A percentile compares a stretch with the other conserved stretches of the same genome.
Conservation (phyloP, 2,888 invertebrate species). For the Papilio elwesi region DNA sequence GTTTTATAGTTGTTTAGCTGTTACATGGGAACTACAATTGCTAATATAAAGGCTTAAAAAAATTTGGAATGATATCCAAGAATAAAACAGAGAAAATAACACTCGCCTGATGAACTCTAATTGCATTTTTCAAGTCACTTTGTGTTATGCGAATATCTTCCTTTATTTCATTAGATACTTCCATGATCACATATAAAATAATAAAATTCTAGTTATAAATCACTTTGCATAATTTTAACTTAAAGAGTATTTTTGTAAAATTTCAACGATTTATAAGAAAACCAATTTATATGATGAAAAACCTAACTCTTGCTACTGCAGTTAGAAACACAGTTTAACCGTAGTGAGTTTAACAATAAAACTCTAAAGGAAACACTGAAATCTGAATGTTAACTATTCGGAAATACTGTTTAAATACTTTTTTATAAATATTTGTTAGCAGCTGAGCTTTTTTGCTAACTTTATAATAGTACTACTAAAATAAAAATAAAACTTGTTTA, state of each 20-base stretch:
- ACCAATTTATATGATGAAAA: conserved; percentile 26
- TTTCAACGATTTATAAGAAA: conserved; percentile 16
- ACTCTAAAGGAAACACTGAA: conserved; percentile 39
- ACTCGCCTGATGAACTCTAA: conserved; percentile 86
- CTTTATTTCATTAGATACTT: conserved; percentile 85
- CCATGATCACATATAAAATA: conserved; percentile 64
- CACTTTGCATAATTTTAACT: conserved; percentile 3
- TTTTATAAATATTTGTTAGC: conserved; percentile 4
- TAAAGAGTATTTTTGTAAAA: neutral
- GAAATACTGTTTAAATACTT: conserved; percentile 38
- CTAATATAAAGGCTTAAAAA: conserved; percentile 23
- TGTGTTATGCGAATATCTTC: conserved; percentile 85
- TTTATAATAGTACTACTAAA: neutral
- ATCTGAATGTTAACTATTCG: conserved; percentile 34
- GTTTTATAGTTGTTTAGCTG: conserved; percentile 17
- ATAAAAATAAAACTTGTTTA: neutral
- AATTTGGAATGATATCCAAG: conserved; percentile 39
- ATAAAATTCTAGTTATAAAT: conserved; percentile 18
- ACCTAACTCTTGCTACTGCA: conserved; percentile 30
- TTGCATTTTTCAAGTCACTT: conserved; percentile 85
- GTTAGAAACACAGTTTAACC: conserved; percentile 35
- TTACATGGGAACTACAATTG: neutral
- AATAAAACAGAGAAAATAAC: conserved; percentile 30
- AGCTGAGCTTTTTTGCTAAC: neutral
- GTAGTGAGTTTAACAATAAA: conserved; percentile 39